Base-by-base conservation (phyloP, 2,888 invertebrate genomes). In the Toxonevra muliebris region DNA sequence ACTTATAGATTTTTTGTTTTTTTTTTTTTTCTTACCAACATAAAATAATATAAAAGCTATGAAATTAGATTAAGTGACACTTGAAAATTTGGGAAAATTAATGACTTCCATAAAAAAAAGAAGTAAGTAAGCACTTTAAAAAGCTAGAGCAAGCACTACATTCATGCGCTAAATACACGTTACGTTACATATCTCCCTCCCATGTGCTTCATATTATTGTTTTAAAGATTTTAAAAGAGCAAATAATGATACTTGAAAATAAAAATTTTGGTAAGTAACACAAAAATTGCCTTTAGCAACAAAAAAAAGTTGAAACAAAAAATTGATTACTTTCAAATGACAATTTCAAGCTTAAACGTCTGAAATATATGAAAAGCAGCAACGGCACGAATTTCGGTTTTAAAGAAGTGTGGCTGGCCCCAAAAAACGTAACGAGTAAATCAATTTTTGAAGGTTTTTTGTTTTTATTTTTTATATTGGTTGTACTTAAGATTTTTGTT, bases 31-130 rank as follows among this genome's bases (percentile, higher is more conserved):
- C 2, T 7, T 30, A 30, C 2, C 30, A 30, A 30, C 30, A 30
- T 4, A 30, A 30, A 30, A 30, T 4, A 30, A 30, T 30, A 30
- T 30, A 30, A 30, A 66, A 66, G 66, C 50, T 62, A 50, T 50
- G 58, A 67, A 67, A 67, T 58, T 67, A 62, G 62, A 67, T 67
- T 67, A 67, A 62, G 58, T 67, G 67, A 62, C 61, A 67, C 62
- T 67, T 62, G 58, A 67, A 15, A 5, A 57, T 41, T 41, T 15
- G 13, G 8, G 13, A 20, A 20, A 41, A 42, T 43, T 43, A 59
- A 59, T 43, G 43, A 59, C 43, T 41, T 13, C 59, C 59, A 43
- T n/a, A 17, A 42, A 17, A 41, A 13, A 41, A 59, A 48, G 7
- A 30, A 30, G 30, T 30, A 30, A 30, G 30, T 30, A 30, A 30